Percentiles rank a stretch among this genome's conserved stretches.
Conservation (phyloP, 2,888 invertebrate species). For the Tachina lurida region DNA sequence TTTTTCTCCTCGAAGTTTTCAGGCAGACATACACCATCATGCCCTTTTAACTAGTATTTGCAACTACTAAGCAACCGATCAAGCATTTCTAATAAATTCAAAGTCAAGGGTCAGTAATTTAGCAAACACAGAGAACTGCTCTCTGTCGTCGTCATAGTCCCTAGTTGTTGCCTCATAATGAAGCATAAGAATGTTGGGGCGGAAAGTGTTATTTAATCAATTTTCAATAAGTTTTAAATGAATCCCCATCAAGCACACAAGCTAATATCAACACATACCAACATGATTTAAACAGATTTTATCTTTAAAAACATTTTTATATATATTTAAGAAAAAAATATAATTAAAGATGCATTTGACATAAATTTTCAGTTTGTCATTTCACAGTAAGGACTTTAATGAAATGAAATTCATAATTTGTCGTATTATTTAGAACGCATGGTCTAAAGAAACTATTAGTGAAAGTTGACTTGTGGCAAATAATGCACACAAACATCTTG, state of each 20-base stretch:
- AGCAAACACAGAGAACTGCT: slow-evolving; percentile 30
- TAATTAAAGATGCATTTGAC: slow-evolving; percentile 38
- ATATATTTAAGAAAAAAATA: slow-evolving; percentile 1
- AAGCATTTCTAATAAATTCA: slow-evolving; percentile 65
- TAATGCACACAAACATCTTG: slow-evolving; percentile 63
- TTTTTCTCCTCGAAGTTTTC: slow-evolving; percentile 54
- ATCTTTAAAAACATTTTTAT: not conserved
- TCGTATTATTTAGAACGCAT: slow-evolving; percentile 61
- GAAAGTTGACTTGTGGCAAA: slow-evolving; percentile 64
- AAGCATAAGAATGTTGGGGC: slow-evolving; percentile 65
- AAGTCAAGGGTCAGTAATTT: slow-evolving; percentile 69
- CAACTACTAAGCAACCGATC: slow-evolving; percentile 53
- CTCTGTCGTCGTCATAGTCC: not conserved
- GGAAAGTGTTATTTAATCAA: slow-evolving; percentile 70
- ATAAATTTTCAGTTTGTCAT: slow-evolving; percentile 26
- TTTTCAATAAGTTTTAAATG: slow-evolving; percentile 66
- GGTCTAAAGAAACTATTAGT: slow-evolving; percentile 67
- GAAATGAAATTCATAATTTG: slow-evolving; percentile 58
- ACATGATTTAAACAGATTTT: not conserved
- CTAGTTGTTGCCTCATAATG: slow-evolving; percentile 39
- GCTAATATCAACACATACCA: slow-evolving; percentile 1
- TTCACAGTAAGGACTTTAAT: slow-evolving; percentile 51
- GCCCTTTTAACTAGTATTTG: slow-evolving; percentile 37
- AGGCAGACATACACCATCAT: slow-evolving; percentile 42
- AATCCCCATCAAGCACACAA: slow-evolving; percentile 9